A percentile compares a stretch with the other conserved stretches of the same genome.
These are phyloP conservation scores for Eucidaris tribuloides DNA, from an alignment of 35 echinoderm and acorn worm genomes.

Conservation along the genomic window DNA sequence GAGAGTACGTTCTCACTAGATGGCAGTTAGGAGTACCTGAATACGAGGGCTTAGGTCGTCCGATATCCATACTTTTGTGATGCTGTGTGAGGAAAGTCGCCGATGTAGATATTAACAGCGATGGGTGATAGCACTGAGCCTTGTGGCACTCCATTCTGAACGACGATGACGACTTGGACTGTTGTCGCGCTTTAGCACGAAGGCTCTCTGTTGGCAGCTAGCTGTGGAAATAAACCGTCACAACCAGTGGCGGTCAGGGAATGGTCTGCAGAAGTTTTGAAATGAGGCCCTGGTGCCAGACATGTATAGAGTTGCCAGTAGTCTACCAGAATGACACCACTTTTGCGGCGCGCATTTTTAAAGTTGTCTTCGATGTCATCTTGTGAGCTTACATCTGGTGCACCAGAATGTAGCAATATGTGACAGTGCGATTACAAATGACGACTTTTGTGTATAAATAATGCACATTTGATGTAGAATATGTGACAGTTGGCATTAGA, in stretches of 20 bases:
- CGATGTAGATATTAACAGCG: conserved; percentile 48
- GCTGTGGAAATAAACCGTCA: neutral
- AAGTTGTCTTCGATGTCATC: conserved; percentile 28
- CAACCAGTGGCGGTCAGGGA: neutral
- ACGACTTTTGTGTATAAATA: too few relatives aligned
- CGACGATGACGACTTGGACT: conserved; percentile 13
- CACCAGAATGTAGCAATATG: too few relatives aligned
- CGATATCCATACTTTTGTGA: conserved; percentile 23
- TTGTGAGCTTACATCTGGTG: too few relatives aligned
- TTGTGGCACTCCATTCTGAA: conserved; percentile 29
- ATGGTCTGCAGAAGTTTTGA: conserved; percentile 12
- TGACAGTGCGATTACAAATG: too few relatives aligned
- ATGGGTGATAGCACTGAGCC: conserved; percentile 38
- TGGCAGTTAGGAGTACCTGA: neutral
- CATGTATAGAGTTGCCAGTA: neutral
- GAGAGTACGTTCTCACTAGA: neutral
- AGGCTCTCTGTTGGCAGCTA: neutral
- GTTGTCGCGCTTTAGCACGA: conserved; percentile 19
- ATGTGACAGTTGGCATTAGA: too few relatives aligned
- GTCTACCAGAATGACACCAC: conserved; percentile 24
- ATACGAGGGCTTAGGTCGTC: neutral
- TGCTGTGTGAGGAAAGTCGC: neutral
- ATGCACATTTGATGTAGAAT: too few relatives aligned
- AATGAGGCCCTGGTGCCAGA: conserved; percentile 21
- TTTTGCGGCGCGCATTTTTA: conserved; percentile 5